Evolutionary conservation across 2,888 invertebrate species (phyloP).

Genomic region (Lypha dubia): DNA sequence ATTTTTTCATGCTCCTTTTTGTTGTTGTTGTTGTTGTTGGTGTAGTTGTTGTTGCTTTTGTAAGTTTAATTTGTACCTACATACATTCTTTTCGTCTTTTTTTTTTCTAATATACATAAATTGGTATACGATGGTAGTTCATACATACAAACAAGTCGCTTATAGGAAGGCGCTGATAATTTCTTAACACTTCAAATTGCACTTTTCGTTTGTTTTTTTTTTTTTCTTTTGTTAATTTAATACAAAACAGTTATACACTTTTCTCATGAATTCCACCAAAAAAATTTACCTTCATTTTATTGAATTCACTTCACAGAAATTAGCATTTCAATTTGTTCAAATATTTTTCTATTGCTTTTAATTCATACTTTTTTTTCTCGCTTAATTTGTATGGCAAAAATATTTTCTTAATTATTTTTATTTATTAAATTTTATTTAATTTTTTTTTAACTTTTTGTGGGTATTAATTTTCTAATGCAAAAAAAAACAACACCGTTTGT

Average conservation of each 20-base stretch:
- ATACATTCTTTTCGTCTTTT: slow-evolving; percentile 35
- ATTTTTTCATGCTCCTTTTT: slow-evolving; percentile 16
- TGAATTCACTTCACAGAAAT: slow-evolving; percentile 45
- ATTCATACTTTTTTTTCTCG: slow-evolving; percentile 1
- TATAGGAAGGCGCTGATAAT: slow-evolving; percentile 40
- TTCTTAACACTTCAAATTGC: slow-evolving; percentile 45
- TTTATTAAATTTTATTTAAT: not conserved
- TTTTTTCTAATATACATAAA: slow-evolving; percentile 9
- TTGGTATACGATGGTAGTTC: no score
- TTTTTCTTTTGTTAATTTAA: slow-evolving; percentile 12
- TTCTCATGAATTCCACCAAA: slow-evolving; percentile 47
- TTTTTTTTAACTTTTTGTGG: not conserved
- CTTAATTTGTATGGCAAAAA: not conserved
- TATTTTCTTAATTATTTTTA: slow-evolving; percentile 27
- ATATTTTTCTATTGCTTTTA: not conserved
- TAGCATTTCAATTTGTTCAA: slow-evolving; percentile 44
- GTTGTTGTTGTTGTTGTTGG: no score
- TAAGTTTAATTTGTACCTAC: slow-evolving; percentile 35
- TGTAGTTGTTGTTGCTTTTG: no score
- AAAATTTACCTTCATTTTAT: slow-evolving; percentile 59
- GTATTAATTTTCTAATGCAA: slow-evolving; percentile 33
- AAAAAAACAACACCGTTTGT: slow-evolving; percentile 35
- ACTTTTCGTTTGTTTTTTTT: slow-evolving; percentile 14
- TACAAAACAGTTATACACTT: slow-evolving; percentile 69
- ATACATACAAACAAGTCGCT: not conserved